A percentile compares a stretch with the other conserved stretches of the same genome.
Conservation (phyloP, 2,113 vertebrate species). For the Muntiacus muntjak region DNA sequence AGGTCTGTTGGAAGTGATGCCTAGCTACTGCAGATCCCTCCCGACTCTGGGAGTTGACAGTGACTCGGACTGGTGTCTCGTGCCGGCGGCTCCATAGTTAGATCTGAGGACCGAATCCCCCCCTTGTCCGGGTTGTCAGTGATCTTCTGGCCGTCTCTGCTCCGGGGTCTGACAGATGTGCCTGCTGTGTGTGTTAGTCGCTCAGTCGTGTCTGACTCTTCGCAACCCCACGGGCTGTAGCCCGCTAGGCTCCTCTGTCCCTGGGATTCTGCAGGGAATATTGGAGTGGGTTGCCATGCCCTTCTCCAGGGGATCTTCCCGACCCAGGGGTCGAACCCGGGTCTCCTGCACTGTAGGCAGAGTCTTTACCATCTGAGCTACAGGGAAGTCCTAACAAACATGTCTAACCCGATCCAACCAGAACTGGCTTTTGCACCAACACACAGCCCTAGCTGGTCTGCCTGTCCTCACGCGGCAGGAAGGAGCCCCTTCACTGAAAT, state of each 20-base stretch:
- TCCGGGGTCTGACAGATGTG: background rate
- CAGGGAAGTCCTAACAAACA: background rate
- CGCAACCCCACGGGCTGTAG: rapidly evolving
- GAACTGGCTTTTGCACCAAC: background rate
- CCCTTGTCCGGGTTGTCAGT: rapidly evolving
- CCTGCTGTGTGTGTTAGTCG: background rate
- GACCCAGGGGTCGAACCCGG: rapidly evolving
- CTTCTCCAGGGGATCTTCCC: background rate
- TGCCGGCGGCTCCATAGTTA: too few species aligned
- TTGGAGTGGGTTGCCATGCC: background rate
- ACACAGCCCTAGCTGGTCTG: background rate
- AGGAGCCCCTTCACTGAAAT: background rate
- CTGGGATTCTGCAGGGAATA: background rate
- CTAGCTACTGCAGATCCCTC: background rate
- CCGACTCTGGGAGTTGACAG: background rate
- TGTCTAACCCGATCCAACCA: too few species aligned
- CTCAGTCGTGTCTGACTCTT: background rate
- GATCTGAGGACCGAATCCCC: too few species aligned
- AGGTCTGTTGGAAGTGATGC: background rate
- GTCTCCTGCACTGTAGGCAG: background rate
- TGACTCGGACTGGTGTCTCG: background rate
- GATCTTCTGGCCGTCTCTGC: background rate
- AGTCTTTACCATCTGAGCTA: background rate
- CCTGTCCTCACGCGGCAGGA: background rate
- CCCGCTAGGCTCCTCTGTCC: background rate